A percentile compares a stretch with the other conserved stretches of the same genome.
Evolutionary conservation across 2,888 invertebrate genomes (phyloP).

Genomic region (Agonopterix subpropinquella): DNA sequence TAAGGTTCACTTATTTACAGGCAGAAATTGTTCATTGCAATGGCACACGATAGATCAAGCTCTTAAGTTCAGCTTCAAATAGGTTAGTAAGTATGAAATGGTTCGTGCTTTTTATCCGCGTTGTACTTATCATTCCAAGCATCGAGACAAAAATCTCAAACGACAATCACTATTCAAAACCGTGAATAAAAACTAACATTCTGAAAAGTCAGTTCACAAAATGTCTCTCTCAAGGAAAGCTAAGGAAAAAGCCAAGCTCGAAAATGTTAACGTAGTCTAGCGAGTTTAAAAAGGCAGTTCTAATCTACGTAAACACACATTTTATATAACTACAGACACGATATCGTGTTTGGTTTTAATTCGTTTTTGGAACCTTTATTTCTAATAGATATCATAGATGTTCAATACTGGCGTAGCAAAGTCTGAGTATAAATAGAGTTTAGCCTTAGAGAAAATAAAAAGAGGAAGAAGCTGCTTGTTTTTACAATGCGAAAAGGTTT

Average conservation of each 20-base stretch:
- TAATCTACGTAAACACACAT: constrained; percentile 19
- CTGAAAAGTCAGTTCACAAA: constrained; percentile 16
- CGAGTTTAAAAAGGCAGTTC: constrained; percentile 26
- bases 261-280: constrained; percentile 28
- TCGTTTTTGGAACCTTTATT: constrained; percentile 1
- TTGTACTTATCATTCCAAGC: constrained; percentile 19
- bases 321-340: background rate
- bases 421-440: too few relatives aligned
- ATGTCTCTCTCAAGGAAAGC: constrained; percentile 20
- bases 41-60: constrained; percentile 41
- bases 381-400: too few relatives aligned
- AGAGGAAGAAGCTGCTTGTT: too few relatives aligned
- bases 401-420: too few relatives aligned
- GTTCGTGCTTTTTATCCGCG: constrained; percentile 11
- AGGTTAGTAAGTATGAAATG: background rate
- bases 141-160: constrained; percentile 24
- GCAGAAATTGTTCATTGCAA: constrained; percentile 45
- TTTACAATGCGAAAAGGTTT: too few relatives aligned
- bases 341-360: background rate
- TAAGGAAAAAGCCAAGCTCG: constrained; percentile 42
- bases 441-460: too few relatives aligned
- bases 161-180: constrained; percentile 10
- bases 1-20: constrained; percentile 42
- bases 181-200: constrained; percentile 11
- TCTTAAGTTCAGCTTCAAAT: background rate